These are phyloP conservation scores for Synergus itoensis DNA, from an alignment of 2,888 invertebrate species.

Conservation along the genomic window DNA sequence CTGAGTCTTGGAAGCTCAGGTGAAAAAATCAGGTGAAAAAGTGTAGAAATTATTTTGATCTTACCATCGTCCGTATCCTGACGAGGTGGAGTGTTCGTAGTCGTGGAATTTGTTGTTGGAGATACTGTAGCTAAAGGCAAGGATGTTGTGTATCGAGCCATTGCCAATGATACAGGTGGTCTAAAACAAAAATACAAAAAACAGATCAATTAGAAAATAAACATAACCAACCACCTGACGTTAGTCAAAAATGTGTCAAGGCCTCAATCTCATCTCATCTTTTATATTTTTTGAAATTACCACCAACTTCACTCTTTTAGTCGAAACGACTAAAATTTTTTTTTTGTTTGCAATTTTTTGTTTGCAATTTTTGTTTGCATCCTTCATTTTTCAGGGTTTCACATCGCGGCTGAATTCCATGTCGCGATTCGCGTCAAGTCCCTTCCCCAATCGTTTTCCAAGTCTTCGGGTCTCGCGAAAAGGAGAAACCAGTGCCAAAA, in stretches of 20 bases:
- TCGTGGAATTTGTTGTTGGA: constrained; percentile 74
- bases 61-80: constrained; percentile 84
- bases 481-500: neutral
- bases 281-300: neutral
- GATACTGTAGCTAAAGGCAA: constrained; percentile 75
- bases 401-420: constrained; percentile 2
- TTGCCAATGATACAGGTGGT: constrained; percentile 88
- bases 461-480: neutral
- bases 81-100: constrained; percentile 73
- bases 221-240: neutral
- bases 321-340: constrained; percentile 11
- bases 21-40: too few relatives aligned
- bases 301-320: constrained; percentile 16
- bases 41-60: constrained; percentile 49
- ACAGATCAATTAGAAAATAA: neutral
- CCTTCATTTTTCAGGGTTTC: constrained; percentile 20
- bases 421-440: neutral
- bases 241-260: constrained; percentile 25
- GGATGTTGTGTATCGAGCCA: constrained; percentile 81
- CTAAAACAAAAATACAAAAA: constrained; percentile 77
- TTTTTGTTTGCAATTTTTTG: too few relatives aligned
- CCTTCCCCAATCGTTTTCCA: neutral
- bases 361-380: neutral
- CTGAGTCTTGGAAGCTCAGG: too few relatives aligned
- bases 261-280: neutral